Evolutionary conservation across 2,888 invertebrate genomes (phyloP), one percentile per base, ranked within the genome.

Genomic region (Dichetophora obliterata): DNA sequence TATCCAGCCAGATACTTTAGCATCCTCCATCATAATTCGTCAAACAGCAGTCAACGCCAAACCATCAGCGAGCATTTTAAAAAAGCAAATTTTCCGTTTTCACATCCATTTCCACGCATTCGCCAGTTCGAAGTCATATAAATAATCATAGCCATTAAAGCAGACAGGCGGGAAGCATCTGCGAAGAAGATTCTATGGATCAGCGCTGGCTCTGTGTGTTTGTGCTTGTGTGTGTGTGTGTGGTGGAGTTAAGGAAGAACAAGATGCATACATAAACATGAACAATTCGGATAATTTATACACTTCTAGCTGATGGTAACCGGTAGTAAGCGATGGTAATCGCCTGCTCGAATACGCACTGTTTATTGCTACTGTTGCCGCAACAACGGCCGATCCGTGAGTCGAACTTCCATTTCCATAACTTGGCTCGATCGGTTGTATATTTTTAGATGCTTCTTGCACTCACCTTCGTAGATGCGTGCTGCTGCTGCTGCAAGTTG

Each of bases 141-240:
- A 80, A 80, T 79, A 80, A 77, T 75, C 76, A 72, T 57, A 75
- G 78, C 74, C 78, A 78, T 79, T 75, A 73, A 79, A 78, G 77
- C 65, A 73, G 50, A 66, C 37, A 43, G 24, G 63, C 27, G 57
- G 43, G 43, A 57, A 27, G 57, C 71, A 37, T 48, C 31, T 16
- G 37, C 72, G 50, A 77, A 77, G 50, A 77, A 77, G 78, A 79
- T 78, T 73, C 68, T 59, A 70, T 50, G 73, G 19, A 57, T 16
- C 61, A 22, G 57, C 16, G 27, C 22, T 48, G 8, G 31, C 8
- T 19, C 16, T 37, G 50, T 37, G 22, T 24, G 37, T 31, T 16
- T 16, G 54, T 66, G 54, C n/a, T n/a, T n/a, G 6, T 19, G 24
- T 37, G 50, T 37, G 22, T 24, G 37, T 31, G 27, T 16, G 54